Evolutionary conservation across 2,797 vertebrate species (phyloP), one percentile per base, ranked within the genome.

Genomic region (Sciurus vulgaris): DNA sequence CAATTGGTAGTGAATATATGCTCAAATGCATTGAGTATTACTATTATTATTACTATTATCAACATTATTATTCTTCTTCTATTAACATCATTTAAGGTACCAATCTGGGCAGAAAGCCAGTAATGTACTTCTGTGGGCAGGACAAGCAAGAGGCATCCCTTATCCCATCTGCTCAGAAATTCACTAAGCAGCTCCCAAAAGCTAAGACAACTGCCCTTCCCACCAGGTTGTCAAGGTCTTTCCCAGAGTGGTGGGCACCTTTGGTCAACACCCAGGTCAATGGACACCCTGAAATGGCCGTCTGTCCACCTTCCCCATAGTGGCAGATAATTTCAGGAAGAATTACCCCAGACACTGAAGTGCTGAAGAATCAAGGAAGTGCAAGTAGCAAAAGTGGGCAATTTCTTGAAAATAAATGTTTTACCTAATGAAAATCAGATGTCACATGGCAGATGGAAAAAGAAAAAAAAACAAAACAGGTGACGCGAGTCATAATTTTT

Each of bases 371-470:
- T n/a, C 26, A 54, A 87, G 49, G 84, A 38, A 54, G 35, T 61
- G 44, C 63, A 33, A 79, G 24, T 5, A 83, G n/a, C 20, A 76
- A 38, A 74, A 69, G 14, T 63, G 69, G 67, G 49, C 2, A 61
- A 24, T 78, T 47, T 93, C 92, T 81, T 0, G 2, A 61, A 93
- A 91, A 47, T 35, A 69, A 77, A 72, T 54, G 56, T 41, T 83
- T 84, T 44, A 84, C 18, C 47, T 77, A 92, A 90, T 35, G 67
- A 94, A 96, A 93, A 73, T 70, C 78, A 59, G 54, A 93, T 49
- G 79, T 84, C 83, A 96, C 78, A 51, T 41, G 38, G 14, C 10
- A 82, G 28, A 26, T 83, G 17, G 20, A 24, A 5, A 61, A 70
- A 87, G 13, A 14, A 84, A 56, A 35, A 38, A 2, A 38, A 38